These are phyloP conservation scores for Batillaria attramentaria DNA, from an alignment of 1,140 invertebrate genomes.

Conservation along the genomic window DNA sequence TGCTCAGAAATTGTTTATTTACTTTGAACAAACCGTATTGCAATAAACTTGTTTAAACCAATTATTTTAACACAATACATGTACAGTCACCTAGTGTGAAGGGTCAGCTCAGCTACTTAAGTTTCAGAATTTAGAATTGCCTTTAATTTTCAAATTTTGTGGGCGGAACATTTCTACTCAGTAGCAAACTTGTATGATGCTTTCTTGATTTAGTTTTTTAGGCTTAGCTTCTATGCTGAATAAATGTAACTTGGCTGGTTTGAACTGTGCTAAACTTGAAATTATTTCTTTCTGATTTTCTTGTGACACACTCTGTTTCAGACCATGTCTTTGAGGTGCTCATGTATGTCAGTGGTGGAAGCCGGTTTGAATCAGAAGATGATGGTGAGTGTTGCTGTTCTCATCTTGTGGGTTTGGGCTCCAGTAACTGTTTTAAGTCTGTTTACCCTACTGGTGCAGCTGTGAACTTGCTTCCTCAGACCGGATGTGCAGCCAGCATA, in stretches of 20 bases:
- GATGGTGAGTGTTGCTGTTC: constrained; percentile 28
- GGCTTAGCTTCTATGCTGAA: neutral
- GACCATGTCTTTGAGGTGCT: constrained; percentile 54
- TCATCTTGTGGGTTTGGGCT: neutral
- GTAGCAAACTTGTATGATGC: neutral
- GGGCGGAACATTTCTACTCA: no score
- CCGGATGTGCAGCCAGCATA: neutral
- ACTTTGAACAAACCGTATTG: no score
- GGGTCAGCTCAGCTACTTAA: no score
- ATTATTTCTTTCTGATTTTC: neutral
- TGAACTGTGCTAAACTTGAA: neutral
- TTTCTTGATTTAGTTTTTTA: neutral
- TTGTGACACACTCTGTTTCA: constrained; percentile 1
- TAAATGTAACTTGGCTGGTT: neutral
- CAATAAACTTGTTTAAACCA: no score
- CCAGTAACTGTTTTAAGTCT: neutral
- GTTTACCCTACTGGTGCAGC: neutral
- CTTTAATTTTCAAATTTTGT: no score
- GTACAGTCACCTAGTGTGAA: neutral
- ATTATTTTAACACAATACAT: no score
- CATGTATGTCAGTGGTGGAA: constrained; percentile 34
- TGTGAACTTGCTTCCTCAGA: neutral
- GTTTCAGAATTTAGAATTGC: no score
- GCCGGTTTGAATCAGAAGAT: constrained; percentile 41
- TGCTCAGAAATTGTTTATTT: no score